These are phyloP conservation scores for Trilocha varians DNA, from an alignment of 2,888 invertebrate genomes.

Conservation along the genomic window DNA sequence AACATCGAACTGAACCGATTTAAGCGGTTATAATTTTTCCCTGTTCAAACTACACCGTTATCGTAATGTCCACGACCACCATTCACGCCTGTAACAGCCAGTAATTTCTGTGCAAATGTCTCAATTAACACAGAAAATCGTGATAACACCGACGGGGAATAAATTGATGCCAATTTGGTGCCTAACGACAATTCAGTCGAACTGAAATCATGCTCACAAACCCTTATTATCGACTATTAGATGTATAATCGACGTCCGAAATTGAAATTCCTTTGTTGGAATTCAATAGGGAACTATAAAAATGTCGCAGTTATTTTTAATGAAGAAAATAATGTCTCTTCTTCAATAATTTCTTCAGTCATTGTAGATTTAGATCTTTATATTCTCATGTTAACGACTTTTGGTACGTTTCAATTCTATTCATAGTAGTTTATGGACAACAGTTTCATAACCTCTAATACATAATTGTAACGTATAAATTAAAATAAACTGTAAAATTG, in stretches of 20 bases:
- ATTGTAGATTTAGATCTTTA: too few relatives aligned
- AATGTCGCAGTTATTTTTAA: too few relatives aligned
- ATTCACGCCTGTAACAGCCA: conserved; percentile 26
- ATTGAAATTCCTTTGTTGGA: conserved; percentile 13
- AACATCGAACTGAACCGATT: conserved; percentile 14
- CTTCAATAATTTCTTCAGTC: too few relatives aligned
- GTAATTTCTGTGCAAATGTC: conserved; percentile 57
- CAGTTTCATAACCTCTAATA: too few relatives aligned
- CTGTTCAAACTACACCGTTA: conserved; percentile 18
- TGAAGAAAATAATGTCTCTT: too few relatives aligned
- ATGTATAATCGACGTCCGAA: conserved; percentile 22
- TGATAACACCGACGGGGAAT: conserved; percentile 50
- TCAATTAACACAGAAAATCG: conserved; percentile 55
- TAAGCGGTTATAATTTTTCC: conserved; percentile 20
- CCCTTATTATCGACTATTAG: conserved; percentile 28
- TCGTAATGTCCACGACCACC: conserved; percentile 20
- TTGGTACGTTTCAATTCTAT: too few relatives aligned
- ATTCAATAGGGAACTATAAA: not conserved
- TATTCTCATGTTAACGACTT: too few relatives aligned
- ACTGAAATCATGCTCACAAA: conserved; percentile 24
- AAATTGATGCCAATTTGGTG: conserved; percentile 48
- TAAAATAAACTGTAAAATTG: too few relatives aligned
- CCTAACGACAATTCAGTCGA: conserved; percentile 41
- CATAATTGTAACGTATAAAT: too few relatives aligned
- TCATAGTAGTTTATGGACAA: too few relatives aligned